Conservation (phyloP, 2,888 invertebrate genomes). For the Orthonychiurus folsomi region DNA sequence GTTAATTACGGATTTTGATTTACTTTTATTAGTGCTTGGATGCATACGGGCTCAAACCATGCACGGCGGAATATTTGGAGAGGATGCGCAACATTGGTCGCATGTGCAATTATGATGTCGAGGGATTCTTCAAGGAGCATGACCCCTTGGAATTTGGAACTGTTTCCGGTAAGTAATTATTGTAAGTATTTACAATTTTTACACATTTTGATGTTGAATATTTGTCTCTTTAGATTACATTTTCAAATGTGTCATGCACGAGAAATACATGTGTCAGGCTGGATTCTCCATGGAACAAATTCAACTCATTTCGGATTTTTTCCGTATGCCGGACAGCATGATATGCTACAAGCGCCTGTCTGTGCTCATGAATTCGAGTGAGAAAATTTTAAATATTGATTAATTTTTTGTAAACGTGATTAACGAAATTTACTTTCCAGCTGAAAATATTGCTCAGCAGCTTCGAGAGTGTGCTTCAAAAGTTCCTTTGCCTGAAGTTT, state of each 20-base stretch:
- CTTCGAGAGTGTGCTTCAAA: constrained; percentile 37
- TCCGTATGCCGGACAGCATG: constrained; percentile 33
- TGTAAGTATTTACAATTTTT: not conserved
- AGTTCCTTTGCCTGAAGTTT: constrained; percentile 34
- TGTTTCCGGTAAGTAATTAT: constrained; percentile 28
- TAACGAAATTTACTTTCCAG: constrained; percentile 14
- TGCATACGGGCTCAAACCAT: constrained; percentile 37
- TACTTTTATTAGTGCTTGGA: constrained; percentile 30
- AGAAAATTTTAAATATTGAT: constrained; percentile 3
- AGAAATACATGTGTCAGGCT: constrained; percentile 36
- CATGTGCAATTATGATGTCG: constrained; percentile 27
- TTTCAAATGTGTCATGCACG: constrained; percentile 39
- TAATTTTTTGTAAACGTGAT: not conserved
- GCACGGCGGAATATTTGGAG: constrained; percentile 37
- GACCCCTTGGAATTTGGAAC: constrained; percentile 39
- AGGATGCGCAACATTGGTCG: constrained; percentile 31
- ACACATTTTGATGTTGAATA: not conserved
- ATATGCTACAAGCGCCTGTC: constrained; percentile 37
- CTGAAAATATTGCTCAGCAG: constrained; percentile 36
- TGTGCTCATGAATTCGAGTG: constrained; percentile 37
- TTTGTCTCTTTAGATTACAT: constrained; percentile 26
- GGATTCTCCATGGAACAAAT: constrained; percentile 33
- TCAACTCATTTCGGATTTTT: constrained; percentile 36
- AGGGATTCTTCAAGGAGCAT: constrained; percentile 32
- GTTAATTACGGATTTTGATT: not conserved